phyloP scores from a whole-genome alignment of 2,797 vertebrate genomes.

The Geotrypetes seraphini region DNA sequence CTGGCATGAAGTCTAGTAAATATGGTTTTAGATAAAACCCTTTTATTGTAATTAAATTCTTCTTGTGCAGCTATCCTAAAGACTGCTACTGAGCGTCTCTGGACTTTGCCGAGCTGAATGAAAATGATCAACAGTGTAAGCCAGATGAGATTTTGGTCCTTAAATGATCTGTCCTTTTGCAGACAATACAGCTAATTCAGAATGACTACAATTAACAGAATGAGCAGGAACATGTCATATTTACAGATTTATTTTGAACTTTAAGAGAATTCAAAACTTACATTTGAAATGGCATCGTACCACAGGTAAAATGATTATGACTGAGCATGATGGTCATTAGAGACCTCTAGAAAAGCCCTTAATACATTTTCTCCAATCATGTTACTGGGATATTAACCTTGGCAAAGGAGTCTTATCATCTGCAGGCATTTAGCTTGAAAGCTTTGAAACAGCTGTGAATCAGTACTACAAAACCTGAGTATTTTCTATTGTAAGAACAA shows the following conservation, averaged over 20 bases:
- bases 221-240: constrained; percentile 17
- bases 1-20: background rate
- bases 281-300: constrained; percentile 21
- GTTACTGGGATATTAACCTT: constrained; percentile 12
- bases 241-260: constrained; percentile 28
- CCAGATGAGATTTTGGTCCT: background rate
- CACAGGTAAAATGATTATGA: constrained; percentile 17
- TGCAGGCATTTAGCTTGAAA: constrained; percentile 9
- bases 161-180: constrained; percentile 11
- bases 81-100: background rate
- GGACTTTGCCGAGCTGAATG: constrained; percentile 6
- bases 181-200: constrained; percentile 10
- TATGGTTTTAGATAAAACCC: background rate
- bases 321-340: constrained; percentile 16
- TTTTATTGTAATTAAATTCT: background rate
- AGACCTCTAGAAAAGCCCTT: constrained; percentile 13
- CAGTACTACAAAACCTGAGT: no score
- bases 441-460: constrained; percentile 4
- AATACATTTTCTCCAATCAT: constrained; percentile 22
- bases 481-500: no score
- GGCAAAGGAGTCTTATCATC: constrained; percentile 25
- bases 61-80: background rate
- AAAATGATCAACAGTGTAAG: constrained; percentile 10
- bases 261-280: constrained; percentile 9
- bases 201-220: constrained; percentile 21